Percentiles rank a stretch among this genome's conserved stretches.
Evolutionary conservation across 2,888 invertebrate genomes (phyloP).

Genomic region (Azorinus chamasolen): DNA sequence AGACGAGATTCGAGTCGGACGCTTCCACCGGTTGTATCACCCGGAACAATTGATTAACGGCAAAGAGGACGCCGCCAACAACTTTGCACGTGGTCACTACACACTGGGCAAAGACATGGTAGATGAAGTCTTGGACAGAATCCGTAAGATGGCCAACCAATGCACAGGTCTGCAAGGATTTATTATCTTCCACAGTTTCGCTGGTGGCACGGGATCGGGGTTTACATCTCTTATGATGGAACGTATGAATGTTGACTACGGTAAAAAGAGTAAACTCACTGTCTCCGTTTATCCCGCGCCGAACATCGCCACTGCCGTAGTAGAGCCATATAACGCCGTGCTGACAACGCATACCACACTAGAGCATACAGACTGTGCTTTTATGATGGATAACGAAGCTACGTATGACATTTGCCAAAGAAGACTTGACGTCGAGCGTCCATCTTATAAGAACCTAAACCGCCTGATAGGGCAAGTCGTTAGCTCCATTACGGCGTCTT

Average conservation of each 20-base stretch:
- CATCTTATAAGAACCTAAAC: too few relatives aligned
- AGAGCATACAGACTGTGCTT: too few relatives aligned
- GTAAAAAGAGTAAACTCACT: conserved; percentile 1
- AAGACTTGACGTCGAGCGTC: too few relatives aligned
- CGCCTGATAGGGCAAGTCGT: too few relatives aligned
- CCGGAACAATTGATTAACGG: conserved; percentile 12
- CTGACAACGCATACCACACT: too few relatives aligned
- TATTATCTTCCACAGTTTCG: conserved; percentile 9
- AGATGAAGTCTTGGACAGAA: conserved; percentile 9
- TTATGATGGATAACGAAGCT: too few relatives aligned
- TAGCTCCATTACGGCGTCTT: too few relatives aligned
- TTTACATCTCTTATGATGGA: conserved; percentile 6
- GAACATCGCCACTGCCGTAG: too few relatives aligned
- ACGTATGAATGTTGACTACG: conserved; percentile 5
- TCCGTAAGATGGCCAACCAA: conserved; percentile 7
- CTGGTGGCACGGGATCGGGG: conserved; percentile 5
- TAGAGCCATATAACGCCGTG: too few relatives aligned
- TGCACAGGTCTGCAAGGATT: conserved; percentile 10
- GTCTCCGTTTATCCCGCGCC: conserved; percentile 10
- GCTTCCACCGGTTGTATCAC: conserved; percentile 3
- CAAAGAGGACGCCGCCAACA: conserved; percentile 12
- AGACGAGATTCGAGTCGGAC: conserved; percentile 5
- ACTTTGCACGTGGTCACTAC: conserved; percentile 8
- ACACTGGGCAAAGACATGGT: conserved; percentile 9
- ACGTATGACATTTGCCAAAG: too few relatives aligned